These are phyloP conservation scores for Spongilla lacustris DNA, from an alignment of 37 sponge, comb jelly and placozoan species.

Conservation along the genomic window DNA sequence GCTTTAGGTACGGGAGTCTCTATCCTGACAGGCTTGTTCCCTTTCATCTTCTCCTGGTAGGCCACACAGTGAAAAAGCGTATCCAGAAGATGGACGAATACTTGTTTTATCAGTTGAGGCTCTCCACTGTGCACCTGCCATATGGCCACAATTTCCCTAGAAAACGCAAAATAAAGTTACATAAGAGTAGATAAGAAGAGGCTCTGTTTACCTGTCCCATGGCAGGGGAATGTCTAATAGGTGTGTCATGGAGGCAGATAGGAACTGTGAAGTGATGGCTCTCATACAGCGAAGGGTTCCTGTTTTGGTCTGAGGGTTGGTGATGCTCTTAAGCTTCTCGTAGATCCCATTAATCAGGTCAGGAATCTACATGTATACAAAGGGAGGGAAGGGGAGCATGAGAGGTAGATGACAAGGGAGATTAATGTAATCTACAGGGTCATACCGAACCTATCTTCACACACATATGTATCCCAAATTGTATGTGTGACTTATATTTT, in stretches of 20 bases:
- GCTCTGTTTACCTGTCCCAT: constrained; percentile 72
- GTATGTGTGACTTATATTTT: no score
- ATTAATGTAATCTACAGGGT: no score
- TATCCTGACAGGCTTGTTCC: constrained; percentile 18
- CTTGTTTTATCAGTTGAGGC: constrained; percentile 37
- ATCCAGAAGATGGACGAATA: constrained; percentile 78
- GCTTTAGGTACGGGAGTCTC: constrained; percentile 80
- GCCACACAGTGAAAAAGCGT: constrained; percentile 79
- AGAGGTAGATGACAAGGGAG: not conserved
- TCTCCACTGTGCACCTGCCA: constrained; percentile 87
- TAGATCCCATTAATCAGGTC: constrained; percentile 79
- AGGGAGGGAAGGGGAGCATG: not conserved
- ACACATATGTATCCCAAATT: no score
- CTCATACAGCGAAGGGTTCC: constrained; percentile 90
- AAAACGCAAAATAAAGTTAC: not conserved
- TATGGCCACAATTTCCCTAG: constrained; percentile 54
- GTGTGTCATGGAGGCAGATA: constrained; percentile 60
- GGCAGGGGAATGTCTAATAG: constrained; percentile 81
- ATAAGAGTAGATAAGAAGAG: not conserved
- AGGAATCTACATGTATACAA: constrained; percentile 68
- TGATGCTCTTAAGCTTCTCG: constrained; percentile 64
- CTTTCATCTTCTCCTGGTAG: constrained; percentile 85
- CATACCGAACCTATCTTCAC: no score
- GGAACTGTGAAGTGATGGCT: constrained; percentile 74
- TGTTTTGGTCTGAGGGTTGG: constrained; percentile 83